These are phyloP conservation scores for Bombycilla garrulus DNA, from an alignment of 2,113 vertebrate species.

Conservation along the genomic window DNA sequence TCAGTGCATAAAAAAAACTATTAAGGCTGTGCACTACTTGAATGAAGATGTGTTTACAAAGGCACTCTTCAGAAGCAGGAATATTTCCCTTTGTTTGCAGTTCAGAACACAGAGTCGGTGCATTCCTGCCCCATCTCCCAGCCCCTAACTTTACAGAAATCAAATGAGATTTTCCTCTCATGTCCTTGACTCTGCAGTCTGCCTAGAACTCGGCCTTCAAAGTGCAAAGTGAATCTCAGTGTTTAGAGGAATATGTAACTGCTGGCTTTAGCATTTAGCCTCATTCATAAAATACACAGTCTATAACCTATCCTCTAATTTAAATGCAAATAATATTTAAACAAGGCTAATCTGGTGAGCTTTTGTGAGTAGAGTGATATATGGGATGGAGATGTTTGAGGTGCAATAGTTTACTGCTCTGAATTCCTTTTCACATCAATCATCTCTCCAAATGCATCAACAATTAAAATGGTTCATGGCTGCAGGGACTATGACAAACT, in stretches of 20 bases:
- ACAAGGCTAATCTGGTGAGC: constrained; percentile 68
- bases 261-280: constrained; percentile 59
- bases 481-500: constrained; percentile 21
- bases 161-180: background rate
- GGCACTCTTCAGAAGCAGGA: background rate
- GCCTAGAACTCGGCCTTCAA: background rate
- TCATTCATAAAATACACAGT: constrained; percentile 30
- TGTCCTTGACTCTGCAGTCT: background rate
- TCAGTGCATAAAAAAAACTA: constrained; percentile 48
- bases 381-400: constrained; percentile 46
- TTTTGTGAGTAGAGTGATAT: constrained; percentile 54
- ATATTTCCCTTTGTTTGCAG: background rate
- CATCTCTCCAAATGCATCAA: constrained; percentile 28
- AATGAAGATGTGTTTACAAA: constrained; percentile 48
- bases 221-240: background rate
- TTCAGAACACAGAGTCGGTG: background rate
- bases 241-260: constrained; percentile 35
- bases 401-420: constrained; percentile 19
- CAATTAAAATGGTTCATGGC: constrained; percentile 61
- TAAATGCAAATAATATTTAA: constrained; percentile 77
- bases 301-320: constrained; percentile 54
- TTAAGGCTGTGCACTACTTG: constrained; percentile 47
- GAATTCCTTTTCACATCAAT: constrained; percentile 55
- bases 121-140: background rate
- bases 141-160: background rate